Evolutionary conservation across 2,797 vertebrate species (phyloP), one percentile per base, ranked within the genome.

Genomic region (Chaetodon trifasciatus): DNA sequence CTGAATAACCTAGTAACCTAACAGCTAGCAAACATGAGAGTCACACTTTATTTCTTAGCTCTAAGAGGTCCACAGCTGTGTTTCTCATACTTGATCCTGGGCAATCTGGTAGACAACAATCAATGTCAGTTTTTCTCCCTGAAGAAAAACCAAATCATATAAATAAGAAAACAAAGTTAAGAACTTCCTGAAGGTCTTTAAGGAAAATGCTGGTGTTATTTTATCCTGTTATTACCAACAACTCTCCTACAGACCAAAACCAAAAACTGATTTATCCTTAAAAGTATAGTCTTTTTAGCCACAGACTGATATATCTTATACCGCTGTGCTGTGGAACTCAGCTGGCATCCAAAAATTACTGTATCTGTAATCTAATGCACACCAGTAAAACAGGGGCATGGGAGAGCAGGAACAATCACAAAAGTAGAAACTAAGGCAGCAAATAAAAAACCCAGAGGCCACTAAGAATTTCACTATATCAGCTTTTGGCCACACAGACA

Each of bases 1-100:
- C 97, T 98, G 97, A 97, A 98, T 97, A 95, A 93, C 89, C 85
- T 91, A 89, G 88, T 96, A 94, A 85, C 73, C 78, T 66, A 89
- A 88, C 70, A 87, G 73, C 86, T 81, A 86, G 67, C 58, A 79
- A 90, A 91, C 60, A 72, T 82, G 78, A 87, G 37, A 86, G 84
- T 91, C 88, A 90, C 73, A 91, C 90, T 91, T 96, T 95, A 50
- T 63, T 72, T 81, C 60, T 76, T 28, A 78, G 73, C 74, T 84
- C 55, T 40, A 80, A 47, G 63, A 83, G 71, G 87, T 74, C 69
- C 62, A 64, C 57, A 53, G 42, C 68, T 84, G 80, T 68, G 67
- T 88, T 91, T 89, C 78, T 88, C 79, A 70, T 24, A 64, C 83
- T 78, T 79, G 53, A 73, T 85, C 69, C 85, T 82, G 71, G 84